Evolutionary conservation across 1,140 invertebrate genomes (phyloP), one percentile per base, ranked within the genome.

Genomic region (Drosophila simulans): DNA sequence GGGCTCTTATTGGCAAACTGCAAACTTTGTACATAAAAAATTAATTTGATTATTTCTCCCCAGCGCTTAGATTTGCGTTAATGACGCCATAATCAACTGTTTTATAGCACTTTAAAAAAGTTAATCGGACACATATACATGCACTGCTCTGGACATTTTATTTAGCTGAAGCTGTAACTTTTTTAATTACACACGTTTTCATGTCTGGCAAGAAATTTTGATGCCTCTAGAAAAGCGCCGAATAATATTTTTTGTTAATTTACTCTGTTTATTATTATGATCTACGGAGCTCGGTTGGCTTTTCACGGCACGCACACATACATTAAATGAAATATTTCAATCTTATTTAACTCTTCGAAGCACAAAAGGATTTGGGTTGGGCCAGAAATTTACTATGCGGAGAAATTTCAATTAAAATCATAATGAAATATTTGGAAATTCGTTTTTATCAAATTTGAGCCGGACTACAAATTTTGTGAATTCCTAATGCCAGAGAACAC

Each of bases 331-430:
- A 52, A 52, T 52, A 35, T 35, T 52, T 52, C 49, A 35, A 17
- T 52, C 49, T 52, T 35, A 35, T 52, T 52, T 52, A 52, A 52
- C 31, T 31, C 31, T 17, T 5, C n/a, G 12, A 4, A 12, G 49
- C 17, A 42, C 37, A 17, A 15, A 15, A 34, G 27, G 10, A 37
- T 31, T 31, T 31, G 31, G 37, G 53, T 58, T 27, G 37, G 58
- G 52, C 17, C 10, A 13, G 15, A 7, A 35, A 15, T 55, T 57
- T 55, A 40, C 52, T 22, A 58, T 40, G 59, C 13, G 20, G 60
- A 75, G 76, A 83, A 89, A 77, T 89, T 84, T 89, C 86, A 89
- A 89, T 89, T 89, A 89, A 89, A 84, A 84, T 74, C 73, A 90
- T 89, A 84, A 89, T 89, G 77, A 89, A 89, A 89, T 89, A 89